Evolutionary conservation across 2,797 vertebrate species (phyloP), one percentile per base, ranked within the genome.

Genomic region (Apogon hyalosoma): DNA sequence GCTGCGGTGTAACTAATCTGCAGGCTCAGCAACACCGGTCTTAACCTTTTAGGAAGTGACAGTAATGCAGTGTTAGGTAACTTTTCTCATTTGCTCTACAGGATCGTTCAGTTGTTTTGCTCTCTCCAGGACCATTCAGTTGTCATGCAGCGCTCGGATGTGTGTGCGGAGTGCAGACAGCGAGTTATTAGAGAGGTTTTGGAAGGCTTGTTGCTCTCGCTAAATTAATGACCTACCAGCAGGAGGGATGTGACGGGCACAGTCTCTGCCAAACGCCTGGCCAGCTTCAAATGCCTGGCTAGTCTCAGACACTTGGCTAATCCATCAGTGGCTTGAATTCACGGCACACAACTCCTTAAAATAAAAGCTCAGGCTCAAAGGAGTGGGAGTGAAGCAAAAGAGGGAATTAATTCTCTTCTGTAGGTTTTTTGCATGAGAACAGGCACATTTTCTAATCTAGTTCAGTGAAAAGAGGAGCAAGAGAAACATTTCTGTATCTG

Each of bases 221-320:
- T 85, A 86, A 88, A 92, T 88, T 63, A 90, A 92, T 86, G 86
- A 88, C 83, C 81, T 60, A 63, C 50, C 87, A 85, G 83, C 83
- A 76, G 84, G 87, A 87, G 85, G 60, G 84, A 80, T 75, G 82
- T 80, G 85, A 88, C 77, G 76, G 83, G 72, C 77, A 73, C 52
- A 47, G 75, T 40, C 38, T 54, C 75, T 82, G 88, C 78, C 87
- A 89, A 89, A 89, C 4, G 84, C 70, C 78, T 89, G 88, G 82
- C 69, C 41, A 68, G 63, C 73, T 73, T 87, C 63, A 68, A 72
- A 87, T 83, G 75, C 56, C 55, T 73, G 85, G 67, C 69, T 69
- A 41, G 69, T 71, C 57, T 61, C 50, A 85, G 62, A 87, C 68
- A 70, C 42, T 69, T 58, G 61, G 51, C 63, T 83, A 78, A 86